A percentile compares a stretch with the other conserved stretches of the same genome.
Evolutionary conservation across 2,113 vertebrate genomes (phyloP).

Genomic region (Sapayoa aenigma): DNA sequence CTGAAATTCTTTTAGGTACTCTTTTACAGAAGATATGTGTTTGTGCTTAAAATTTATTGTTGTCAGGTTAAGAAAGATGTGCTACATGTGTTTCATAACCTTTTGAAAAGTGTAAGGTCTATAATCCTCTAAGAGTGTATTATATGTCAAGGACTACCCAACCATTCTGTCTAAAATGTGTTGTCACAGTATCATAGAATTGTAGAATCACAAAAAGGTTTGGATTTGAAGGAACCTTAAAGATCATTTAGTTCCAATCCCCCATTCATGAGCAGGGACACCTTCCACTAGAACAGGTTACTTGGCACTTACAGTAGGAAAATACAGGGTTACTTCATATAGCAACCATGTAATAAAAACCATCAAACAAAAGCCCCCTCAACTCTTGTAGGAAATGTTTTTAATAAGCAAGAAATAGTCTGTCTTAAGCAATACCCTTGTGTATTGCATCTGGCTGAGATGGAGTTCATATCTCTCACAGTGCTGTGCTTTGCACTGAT

Average conservation of each 20-base stretch:
- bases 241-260: not conserved
- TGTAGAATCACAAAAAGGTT: not conserved
- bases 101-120: not conserved
- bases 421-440: not conserved
- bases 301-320: not conserved
- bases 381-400: not conserved
- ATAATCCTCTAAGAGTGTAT: not conserved
- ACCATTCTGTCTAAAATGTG: not conserved
- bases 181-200: not conserved
- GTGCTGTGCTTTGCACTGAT: not conserved
- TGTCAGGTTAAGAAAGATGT: not conserved
- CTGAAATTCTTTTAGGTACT: not conserved
- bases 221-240: not conserved
- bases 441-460: not conserved
- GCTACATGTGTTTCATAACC: not conserved
- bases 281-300: not conserved
- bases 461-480: not conserved
- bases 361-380: not conserved
- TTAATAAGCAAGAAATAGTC: not conserved
- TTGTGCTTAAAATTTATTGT: not conserved
- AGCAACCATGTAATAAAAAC: not conserved
- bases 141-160: not conserved
- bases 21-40: not conserved
- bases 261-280: not conserved
- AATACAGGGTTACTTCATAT: not conserved